Base-by-base conservation (phyloP, 2,888 invertebrate genomes). In the Scaptomyza parva region DNA sequence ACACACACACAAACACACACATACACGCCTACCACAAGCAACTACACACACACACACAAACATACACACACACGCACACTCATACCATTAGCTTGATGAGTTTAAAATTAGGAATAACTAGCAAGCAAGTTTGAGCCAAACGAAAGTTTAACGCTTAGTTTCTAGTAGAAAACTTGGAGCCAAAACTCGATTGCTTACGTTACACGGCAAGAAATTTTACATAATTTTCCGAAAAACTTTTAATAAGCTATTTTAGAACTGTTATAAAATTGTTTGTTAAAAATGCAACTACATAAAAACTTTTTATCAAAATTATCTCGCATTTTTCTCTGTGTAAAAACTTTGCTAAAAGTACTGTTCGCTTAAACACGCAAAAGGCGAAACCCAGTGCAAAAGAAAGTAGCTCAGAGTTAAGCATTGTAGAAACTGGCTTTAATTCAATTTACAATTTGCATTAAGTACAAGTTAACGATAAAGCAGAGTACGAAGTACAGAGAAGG, bases 341-440 rank as follows among this genome's bases (percentile, higher is more conserved):
- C 51, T 52, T 61, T 41, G 37, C 22, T 35, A 33, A 35, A 54
- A 22, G 12, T 18, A 44, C 24, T 47, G 43, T 45, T 26, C 43
- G 57, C 24, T 28, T n/a, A n/a, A 26, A 59, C 40, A 40, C 45
- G 70, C 54, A 54, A 70, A 71, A 35, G 60, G 66, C 66, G 37
- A 37, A 37, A 37, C 17, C 37, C 3, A 17, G 37, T n/a, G n/a
- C n/a, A 47, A 71, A 44, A 17, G 50, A 52, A 58, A 53, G 43
- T 70, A 68, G 59, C 66, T 53, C 64, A 51, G 65, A 62, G 59
- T 74, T 68, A 51, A 45, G 71, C 61, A 48, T 37, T 65, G 58
- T 55, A 41, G 54, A 78, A 70, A 65, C 63, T 72, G 61, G 61
- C 64, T 78, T 78, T 87, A 82, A 87, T 87, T 85, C 73, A 82